phyloP scores from a whole-genome alignment of 2,113 vertebrate species.

The Craseonycteris thonglongyai region DNA sequence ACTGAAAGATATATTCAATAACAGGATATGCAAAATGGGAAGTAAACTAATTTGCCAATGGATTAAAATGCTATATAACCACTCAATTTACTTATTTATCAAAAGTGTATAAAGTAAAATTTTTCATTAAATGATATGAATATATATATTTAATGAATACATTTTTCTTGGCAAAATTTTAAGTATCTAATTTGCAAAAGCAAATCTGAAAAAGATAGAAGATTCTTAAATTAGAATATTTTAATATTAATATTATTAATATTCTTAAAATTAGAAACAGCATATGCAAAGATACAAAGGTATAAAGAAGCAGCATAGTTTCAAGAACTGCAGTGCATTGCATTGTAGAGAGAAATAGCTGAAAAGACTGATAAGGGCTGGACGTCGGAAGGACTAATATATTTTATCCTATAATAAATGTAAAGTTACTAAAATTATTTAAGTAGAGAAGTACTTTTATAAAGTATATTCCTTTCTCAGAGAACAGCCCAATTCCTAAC shows the following conservation, averaged over 20 bases:
- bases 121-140: not conserved
- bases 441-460: not conserved
- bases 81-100: conserved; percentile 6
- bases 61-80: not conserved
- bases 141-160: not conserved
- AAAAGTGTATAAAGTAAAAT: not conserved
- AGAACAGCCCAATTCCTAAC: not conserved
- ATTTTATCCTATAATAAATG: not conserved
- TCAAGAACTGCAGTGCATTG: not conserved
- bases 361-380: not conserved
- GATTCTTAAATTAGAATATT: too few species aligned
- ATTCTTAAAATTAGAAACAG: not conserved
- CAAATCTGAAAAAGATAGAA: too few species aligned
- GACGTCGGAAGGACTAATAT: not conserved
- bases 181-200: not conserved
- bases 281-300: not conserved
- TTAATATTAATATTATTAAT: too few species aligned
- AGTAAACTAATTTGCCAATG: not conserved
- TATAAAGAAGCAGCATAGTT: not conserved
- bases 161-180: not conserved
- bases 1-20: not conserved
- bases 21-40: not conserved
- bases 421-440: not conserved
- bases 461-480: not conserved
- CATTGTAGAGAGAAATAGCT: not conserved